Evolutionary conservation across 1,140 invertebrate species (phyloP).

Genomic region (Probaryconus sp.): DNA sequence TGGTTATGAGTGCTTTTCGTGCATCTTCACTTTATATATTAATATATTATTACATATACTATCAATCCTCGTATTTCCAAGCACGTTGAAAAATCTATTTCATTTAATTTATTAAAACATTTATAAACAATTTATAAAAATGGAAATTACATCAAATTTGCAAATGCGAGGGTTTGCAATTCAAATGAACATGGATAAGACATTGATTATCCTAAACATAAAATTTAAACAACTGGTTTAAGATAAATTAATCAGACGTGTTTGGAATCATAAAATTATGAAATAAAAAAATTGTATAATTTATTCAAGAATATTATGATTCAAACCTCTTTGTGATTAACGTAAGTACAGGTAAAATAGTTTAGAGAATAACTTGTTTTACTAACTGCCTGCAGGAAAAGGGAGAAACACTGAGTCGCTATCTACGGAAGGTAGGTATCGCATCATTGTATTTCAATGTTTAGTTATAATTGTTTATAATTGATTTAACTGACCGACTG

Average conservation of each 20-base stretch:
- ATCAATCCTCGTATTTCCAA: conserved; percentile 24
- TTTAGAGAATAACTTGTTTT: conserved; percentile 76
- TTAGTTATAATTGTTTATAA: conserved; percentile 8
- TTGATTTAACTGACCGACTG: too few relatives aligned
- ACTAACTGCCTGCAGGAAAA: conserved; percentile 79
- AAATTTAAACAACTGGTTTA: too few relatives aligned
- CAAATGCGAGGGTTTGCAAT: conserved; percentile 26
- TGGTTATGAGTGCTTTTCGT: conserved; percentile 2
- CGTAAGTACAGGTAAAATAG: conserved; percentile 65
- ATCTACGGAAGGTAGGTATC: conserved; percentile 80
- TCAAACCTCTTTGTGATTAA: conserved; percentile 71
- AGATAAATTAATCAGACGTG: conserved; percentile 1
- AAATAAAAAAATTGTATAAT: conserved; percentile 18
- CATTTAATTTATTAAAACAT: not conserved
- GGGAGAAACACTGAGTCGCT: conserved; percentile 80
- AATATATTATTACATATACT: not conserved
- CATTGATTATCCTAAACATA: too few relatives aligned
- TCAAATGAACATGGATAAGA: too few relatives aligned
- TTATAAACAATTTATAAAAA: too few relatives aligned
- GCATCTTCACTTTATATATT: conserved; percentile 23
- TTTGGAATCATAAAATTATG: too few relatives aligned
- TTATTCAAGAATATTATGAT: conserved; percentile 12
- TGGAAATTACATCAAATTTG: conserved; percentile 7
- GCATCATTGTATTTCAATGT: conserved; percentile 41
- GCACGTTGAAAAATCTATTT: not conserved